Base-by-base conservation (phyloP, 37 sponge, comb jelly and placozoan species). In the Tethya wilhelma region DNA sequence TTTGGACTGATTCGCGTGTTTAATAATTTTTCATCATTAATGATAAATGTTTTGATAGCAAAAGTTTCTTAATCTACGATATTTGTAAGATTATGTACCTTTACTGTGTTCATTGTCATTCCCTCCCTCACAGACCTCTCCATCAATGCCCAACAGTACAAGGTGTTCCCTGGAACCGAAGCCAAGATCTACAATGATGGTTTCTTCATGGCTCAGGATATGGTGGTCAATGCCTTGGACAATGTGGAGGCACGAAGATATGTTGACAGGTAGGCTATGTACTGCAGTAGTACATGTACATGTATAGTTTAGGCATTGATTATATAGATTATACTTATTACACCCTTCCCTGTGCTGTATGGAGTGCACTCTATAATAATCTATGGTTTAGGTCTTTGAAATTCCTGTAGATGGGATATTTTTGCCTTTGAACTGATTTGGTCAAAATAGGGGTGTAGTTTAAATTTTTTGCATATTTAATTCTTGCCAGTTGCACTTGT, bases 171-270 rank as follows among this genome's bases (percentile, higher is more conserved):
- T 28, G 82, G 64, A 0, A 81, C 88, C 0, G 96, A 93, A 70
- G 39, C 30, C 14, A 70, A 82, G 20, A 63, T 89, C 22, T 98
- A 95, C 80, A 86, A 84, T 45, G 94, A 98, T 69, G 81, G 53
- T 19, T 98, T 98, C 87, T 98, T 95, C 82, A 72, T 68, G 53
- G 33, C 45, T 0, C 84, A 84, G 32, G 73, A 89, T 55, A 46
- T 94, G 12, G 78, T 93, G 5, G 90, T 95, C 2, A 98, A 98
- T 80, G 99, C 99, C 32, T 69, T 98, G 84, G 99, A 98, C 58
- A 98, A 98, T 60, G 90, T 98, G 20, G 99, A 98, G 60, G 94
- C 99, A 30, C 80, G 99, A 19, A 86, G 94, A 85, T 98, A 98
- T 64, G 87, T 98, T 78, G 99, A 98, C 75, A 86, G 97, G 91